phyloP scores from a whole-genome alignment of 1,140 invertebrate genomes.

The Hylaeus volcanicus region DNA sequence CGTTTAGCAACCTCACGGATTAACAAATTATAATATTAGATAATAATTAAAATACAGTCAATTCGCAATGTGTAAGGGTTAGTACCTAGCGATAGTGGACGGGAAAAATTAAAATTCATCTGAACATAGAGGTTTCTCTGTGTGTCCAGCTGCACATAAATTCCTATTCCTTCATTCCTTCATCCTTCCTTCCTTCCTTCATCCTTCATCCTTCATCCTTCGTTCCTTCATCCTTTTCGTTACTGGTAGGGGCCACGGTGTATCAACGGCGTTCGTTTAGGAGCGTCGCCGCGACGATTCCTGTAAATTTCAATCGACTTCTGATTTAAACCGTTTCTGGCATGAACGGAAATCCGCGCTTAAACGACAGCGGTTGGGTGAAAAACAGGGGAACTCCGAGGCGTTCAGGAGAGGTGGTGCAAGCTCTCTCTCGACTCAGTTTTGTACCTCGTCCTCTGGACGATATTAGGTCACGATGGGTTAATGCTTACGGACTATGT shows the following conservation, averaged over 20 bases:
- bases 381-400: neutral
- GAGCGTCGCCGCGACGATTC: neutral
- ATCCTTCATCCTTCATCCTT: neutral
- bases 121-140: no score
- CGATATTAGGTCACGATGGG: constrained; percentile 36
- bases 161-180: no score
- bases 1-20: no score
- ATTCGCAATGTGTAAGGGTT: no score
- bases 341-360: neutral
- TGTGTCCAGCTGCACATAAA: no score
- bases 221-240: no score
- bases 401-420: constrained; percentile 1
- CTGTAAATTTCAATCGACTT: neutral
- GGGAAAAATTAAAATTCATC: no score
- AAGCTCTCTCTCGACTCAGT: neutral
- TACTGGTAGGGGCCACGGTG: neutral
- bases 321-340: neutral
- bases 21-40: no score
- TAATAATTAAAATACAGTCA: no score
- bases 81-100: no score
- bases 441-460: constrained; percentile 4
- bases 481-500: constrained; percentile 23
- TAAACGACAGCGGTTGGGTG: neutral
- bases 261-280: neutral
- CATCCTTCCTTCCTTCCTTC: no score